These are phyloP conservation scores for Pelmatolapia mariae DNA, from an alignment of 2,113 vertebrate species.

Conservation along the genomic window DNA sequence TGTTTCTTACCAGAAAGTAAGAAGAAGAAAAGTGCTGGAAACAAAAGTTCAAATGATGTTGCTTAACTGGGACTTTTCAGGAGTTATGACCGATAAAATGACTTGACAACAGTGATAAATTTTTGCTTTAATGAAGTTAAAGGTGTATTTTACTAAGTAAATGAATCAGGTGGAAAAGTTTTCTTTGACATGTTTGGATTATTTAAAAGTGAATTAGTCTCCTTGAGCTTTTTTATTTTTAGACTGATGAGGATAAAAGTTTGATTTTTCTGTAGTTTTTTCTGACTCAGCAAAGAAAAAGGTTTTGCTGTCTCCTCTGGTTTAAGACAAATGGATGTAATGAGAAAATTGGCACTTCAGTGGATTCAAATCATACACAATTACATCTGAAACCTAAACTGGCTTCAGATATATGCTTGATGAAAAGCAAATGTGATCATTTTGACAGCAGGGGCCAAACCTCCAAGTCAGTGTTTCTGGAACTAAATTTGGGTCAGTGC, in stretches of 20 bases:
- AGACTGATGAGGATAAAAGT: background rate
- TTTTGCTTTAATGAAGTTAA: background rate
- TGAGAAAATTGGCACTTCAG: background rate
- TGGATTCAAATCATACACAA: background rate
- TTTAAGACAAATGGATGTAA: conserved; percentile 7
- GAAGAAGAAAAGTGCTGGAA: background rate
- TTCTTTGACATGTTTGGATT: background rate
- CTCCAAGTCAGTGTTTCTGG: conserved; percentile 19
- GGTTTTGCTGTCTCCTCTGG: background rate
- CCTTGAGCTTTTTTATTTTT: background rate
- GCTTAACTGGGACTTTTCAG: background rate
- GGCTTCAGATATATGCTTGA: background rate
- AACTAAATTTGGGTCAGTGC: conserved; percentile 35
- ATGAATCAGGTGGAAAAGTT: background rate
- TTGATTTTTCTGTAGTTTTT: background rate
- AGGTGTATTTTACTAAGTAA: background rate
- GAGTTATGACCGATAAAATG: background rate
- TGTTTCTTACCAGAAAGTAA: background rate
- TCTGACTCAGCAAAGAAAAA: background rate
- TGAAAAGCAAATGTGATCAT: conserved; percentile 29
- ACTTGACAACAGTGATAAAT: background rate
- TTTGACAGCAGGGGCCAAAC: conserved; percentile 24
- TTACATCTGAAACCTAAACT: conserved; percentile 25
- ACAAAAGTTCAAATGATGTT: background rate
- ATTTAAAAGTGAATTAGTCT: background rate